Base-by-base conservation (phyloP, 92 coral and sea anemone genomes). In the Paramuricea clavata region DNA sequence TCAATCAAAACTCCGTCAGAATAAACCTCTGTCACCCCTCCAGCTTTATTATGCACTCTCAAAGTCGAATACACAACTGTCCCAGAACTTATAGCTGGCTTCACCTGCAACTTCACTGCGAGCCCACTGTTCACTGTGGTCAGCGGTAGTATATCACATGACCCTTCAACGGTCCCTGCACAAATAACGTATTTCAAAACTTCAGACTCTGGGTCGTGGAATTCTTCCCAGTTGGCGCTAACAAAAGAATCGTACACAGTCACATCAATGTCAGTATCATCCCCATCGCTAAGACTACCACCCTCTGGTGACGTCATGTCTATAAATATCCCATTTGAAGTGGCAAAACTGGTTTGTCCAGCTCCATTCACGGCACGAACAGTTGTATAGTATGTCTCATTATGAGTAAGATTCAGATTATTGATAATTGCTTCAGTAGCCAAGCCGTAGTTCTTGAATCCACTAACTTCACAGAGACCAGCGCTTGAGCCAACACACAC, bases 201-300 rank as follows among this genome's bases (percentile, higher is more conserved):
- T 12, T 89, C 96, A 15, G 99, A 92, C 65, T 96, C 97, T 31
- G 81, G 68, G 83, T 96, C 99, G 17, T 43, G 74, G 77, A 94
- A 96, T 78, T 85, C 93, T 41, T 96, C 97, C 99, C 99, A 96
- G 88, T 93, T 94, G 13, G 95, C 94, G 25, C 89, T 91, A 15
- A 96, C 85, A 54, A 71, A 93, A 12, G 96, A 88, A 60, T 86
- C 98, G 30, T 88, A 85, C 33, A 81, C 87, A 67, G 95, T 98
- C 43, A 82, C 80, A 89, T 96, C 93, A 0, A 91, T 54, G 80
- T 96, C 99, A 11, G 47, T 74, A 36, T 73, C 85, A 19, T 76
- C 84, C 25, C 99, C 99, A 54, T 96, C 99, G 43, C 94, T 87
- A 17, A 93, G 88, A 22, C 69, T 12, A 10, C 91, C 93, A 0